Conservation (phyloP, 2,113 vertebrate species). For the Phainopepla nitens region DNA sequence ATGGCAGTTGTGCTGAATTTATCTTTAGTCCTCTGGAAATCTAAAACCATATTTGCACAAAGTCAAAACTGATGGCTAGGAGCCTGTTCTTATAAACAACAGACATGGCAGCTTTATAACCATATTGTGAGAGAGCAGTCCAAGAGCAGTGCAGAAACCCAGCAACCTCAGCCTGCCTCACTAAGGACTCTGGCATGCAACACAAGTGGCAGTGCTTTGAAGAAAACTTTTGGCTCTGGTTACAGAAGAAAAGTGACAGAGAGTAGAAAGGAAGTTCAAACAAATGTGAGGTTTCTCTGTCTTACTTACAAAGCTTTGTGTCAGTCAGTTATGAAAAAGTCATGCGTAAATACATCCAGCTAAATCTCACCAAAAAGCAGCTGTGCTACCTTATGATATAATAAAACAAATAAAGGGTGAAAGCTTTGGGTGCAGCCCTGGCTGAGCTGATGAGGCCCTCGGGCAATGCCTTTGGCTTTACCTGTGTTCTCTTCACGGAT, state of each 20-base stretch:
- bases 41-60: slow-evolving; percentile 37
- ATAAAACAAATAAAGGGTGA: background rate
- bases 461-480: background rate
- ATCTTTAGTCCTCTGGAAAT: background rate
- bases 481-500: background rate
- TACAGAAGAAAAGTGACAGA: background rate
- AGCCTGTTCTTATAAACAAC: background rate
- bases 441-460: fast-evolving
- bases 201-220: background rate
- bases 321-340: background rate
- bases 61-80: background rate
- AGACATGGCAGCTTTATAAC: background rate
- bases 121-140: background rate
- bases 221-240: background rate
- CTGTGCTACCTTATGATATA: background rate
- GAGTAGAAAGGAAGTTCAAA: background rate
- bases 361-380: background rate
- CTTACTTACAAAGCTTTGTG: background rate
- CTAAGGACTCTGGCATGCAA: background rate
- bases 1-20: background rate
- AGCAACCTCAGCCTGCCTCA: background rate
- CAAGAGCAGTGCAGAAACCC: background rate
- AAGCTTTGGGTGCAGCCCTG: background rate
- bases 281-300: background rate
- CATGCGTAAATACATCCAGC: background rate